Evolutionary conservation across 2,797 vertebrate genomes (phyloP), one percentile per base, ranked within the genome.

Genomic region (Harpagifer antarcticus): DNA sequence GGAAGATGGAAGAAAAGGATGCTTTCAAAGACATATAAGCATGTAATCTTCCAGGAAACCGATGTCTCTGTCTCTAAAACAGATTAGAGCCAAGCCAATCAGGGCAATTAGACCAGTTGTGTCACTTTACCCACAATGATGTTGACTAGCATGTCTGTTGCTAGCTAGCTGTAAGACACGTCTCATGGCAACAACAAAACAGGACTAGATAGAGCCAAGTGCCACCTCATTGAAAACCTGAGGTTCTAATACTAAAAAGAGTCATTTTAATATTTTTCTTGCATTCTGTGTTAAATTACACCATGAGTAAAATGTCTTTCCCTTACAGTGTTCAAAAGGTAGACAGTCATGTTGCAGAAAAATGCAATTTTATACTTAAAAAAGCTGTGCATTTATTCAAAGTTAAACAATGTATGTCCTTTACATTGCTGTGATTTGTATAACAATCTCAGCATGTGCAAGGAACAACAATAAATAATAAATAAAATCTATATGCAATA

Each of bases 1-100:
- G 0, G 15, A 31, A 16, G 13, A 45, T 4, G 27, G 27, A 27
- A 27, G 27, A 16, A 65, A 31, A 47, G 11, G 5, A 76, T 55
- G 14, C 20, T 47, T 68, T 62, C 13, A 72, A 61, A 77, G 58
- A 75, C 42, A 56, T 60, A 53, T 60, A 84, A 78, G 82, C 74
- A 88, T 78, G 75, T 79, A 88, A 78, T 86, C 78, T 84, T 83
- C 90, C 78, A 69, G 88, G 88, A 88, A 82, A 74, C 76, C 72
- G 72, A 73, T 33, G 56, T 76, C 84, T 70, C 66, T 69, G 84
- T 86, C 84, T 86, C 60, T 85, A 90, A 92, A 82, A 87, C 83
- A 85, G 91, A 92, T 90, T 88, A 93, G 85, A 75, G 72, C 42
- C 79, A 89, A 91, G 90, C 89, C 88, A 87, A 94, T 93, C 72